Evolutionary conservation across 1,140 invertebrate genomes (phyloP).

Genomic region (Drosophila bocki): DNA sequence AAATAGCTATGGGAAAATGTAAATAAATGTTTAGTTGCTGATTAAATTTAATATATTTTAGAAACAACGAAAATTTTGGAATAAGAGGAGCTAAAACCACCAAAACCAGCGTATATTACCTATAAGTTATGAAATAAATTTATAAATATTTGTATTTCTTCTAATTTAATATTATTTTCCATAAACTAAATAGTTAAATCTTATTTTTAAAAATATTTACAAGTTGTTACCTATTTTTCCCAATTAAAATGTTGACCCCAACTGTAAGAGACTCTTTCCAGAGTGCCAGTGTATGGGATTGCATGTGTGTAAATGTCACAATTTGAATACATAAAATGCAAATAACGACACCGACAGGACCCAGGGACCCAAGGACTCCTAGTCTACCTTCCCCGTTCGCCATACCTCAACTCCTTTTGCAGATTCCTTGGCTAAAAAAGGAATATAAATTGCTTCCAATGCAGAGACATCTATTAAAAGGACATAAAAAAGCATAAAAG

Average conservation of each 20-base stretch:
- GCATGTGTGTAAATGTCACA: slow-evolving; percentile 77
- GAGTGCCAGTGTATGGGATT: slow-evolving; percentile 30
- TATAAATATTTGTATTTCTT: too few species aligned
- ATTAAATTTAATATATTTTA: background rate
- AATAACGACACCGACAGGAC: slow-evolving; percentile 63
- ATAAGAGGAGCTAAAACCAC: too few species aligned
- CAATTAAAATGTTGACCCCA: background rate
- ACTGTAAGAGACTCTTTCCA: slow-evolving; percentile 17
- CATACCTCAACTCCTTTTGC: slow-evolving; percentile 37
- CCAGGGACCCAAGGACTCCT: slow-evolving; percentile 34
- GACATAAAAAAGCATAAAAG: slow-evolving; percentile 75
- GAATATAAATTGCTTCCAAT: slow-evolving; percentile 75
- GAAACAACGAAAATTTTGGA: too few species aligned
- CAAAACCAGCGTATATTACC: too few species aligned
- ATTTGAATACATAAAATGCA: slow-evolving; percentile 83
- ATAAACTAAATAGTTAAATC: background rate
- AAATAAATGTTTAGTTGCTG: background rate
- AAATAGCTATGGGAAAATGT: background rate
- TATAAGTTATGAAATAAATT: too few species aligned
- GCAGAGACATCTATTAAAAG: slow-evolving; percentile 82
- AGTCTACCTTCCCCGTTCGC: slow-evolving; percentile 17
- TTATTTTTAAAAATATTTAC: background rate
- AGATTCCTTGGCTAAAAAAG: slow-evolving; percentile 50
- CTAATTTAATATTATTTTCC: too few species aligned
- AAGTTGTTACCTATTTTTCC: background rate